Base-by-base conservation (phyloP, 2,888 invertebrate genomes). In the Glaucopsyche alexis region DNA sequence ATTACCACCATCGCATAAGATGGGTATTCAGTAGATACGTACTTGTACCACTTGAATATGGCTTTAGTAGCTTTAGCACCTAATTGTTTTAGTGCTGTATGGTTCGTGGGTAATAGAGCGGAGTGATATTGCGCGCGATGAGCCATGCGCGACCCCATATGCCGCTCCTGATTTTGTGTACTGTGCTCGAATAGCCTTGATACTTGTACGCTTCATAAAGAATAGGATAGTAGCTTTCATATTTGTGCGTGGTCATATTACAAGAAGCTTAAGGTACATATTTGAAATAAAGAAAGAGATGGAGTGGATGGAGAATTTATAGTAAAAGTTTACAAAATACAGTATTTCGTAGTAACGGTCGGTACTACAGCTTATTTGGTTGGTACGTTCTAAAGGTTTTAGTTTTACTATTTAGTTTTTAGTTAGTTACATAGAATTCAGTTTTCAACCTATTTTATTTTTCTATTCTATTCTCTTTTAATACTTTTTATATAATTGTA, bases 81-180 rank as follows among this genome's bases (percentile, higher is more conserved):
- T 55, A 55, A 55, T 55, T 55, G 55, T 55, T 55, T 55, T 60
- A 60, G 19, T 60, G 60, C 2, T 60, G 29, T 29, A 60, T 19
- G 60, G 29, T 13, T 13, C 80, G 77, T 80, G 82, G 80, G 77
- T 78, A 81, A 81, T 82, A 79, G 76, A 78, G 80, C 76, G 79
- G 74, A 75, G 47, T 72, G 70, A 83, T 84, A 84, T 83, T 7
- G 71, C 47, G 79, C 71, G 83, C 88, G 86, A 88, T 87, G 88
- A 85, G 81, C 75, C 80, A 84, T 76, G 76, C 77, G 69, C 73
- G 80, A 74, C 75, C 80, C 81, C 85, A 84, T 84, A 87, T 86
- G 87, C 80, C 82, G 76, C 75, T 71, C 40, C 67, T 49, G 74
- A 67, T 70, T 73, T 42, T 74, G 73, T 75, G 69, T 75, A 75